Percentiles rank a stretch among this genome's conserved stretches.
These are phyloP conservation scores for Phalacrocorax brasilianus DNA, from an alignment of 2,113 vertebrate genomes.

Conservation along the genomic window DNA sequence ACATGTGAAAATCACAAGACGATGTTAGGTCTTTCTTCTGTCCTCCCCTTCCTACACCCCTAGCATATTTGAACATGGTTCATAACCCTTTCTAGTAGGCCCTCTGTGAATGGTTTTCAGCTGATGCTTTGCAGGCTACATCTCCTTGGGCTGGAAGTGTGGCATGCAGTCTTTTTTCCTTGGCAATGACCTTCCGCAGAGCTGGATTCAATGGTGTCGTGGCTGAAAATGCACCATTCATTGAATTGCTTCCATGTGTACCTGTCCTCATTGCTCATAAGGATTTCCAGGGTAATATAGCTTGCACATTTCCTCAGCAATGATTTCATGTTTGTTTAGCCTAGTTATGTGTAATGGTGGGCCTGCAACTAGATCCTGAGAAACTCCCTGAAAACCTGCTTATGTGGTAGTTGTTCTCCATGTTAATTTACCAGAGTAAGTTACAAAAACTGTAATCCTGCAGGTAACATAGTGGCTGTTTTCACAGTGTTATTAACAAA, in stretches of 20 bases:
- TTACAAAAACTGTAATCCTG: neutral
- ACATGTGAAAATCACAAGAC: neutral
- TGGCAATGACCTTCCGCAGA: neutral
- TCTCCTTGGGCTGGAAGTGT: neutral
- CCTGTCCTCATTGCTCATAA: neutral
- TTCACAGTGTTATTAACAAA: neutral
- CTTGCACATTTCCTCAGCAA: neutral
- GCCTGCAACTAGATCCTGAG: neutral
- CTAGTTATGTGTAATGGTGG: neutral
- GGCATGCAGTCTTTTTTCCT: neutral
- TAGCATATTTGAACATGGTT: neutral
- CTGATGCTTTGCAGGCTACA: neutral
- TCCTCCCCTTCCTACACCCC: neutral
- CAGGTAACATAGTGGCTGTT: neutral
- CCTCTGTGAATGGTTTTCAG: neutral
- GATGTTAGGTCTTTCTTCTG: neutral
- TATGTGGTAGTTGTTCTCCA: neutral
- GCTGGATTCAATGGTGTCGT: rapidly evolving
- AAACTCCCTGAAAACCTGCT: neutral
- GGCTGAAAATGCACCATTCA: neutral
- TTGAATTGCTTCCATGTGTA: rapidly evolving
- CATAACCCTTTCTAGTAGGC: neutral
- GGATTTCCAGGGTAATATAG: neutral
- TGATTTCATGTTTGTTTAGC: neutral
- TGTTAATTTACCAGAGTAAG: neutral